These are phyloP conservation scores for Taxidea taxus DNA, from an alignment of 2,113 vertebrate genomes.

Conservation along the genomic window DNA sequence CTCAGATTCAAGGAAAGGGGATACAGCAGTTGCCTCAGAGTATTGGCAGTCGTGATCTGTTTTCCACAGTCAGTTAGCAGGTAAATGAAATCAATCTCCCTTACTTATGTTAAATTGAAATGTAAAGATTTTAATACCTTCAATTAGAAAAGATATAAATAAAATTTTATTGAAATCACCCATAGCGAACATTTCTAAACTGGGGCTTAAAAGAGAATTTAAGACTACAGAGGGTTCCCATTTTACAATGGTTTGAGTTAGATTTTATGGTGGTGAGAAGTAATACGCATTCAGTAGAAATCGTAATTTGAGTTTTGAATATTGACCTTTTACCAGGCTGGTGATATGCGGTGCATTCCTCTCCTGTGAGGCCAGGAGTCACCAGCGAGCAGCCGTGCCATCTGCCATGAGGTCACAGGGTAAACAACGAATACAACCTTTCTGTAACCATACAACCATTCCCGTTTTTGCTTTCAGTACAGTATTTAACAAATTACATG, in stretches of 20 bases:
- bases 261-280: neutral
- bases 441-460: neutral
- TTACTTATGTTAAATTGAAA: neutral
- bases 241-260: neutral
- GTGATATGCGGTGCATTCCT: neutral
- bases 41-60: neutral
- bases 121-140: neutral
- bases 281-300: neutral
- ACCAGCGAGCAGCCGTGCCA: neutral
- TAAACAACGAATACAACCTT: neutral
- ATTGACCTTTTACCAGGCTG: neutral
- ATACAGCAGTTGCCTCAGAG: neutral
- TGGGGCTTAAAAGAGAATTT: neutral
- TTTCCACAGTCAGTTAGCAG: neutral
- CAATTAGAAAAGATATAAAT: neutral
- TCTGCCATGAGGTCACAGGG: neutral
- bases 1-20: neutral
- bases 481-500: neutral
- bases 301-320: neutral
- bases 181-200: neutral
- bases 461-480: neutral
- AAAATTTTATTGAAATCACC: neutral
- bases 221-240: neutral
- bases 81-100: neutral
- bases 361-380: accelerated